Percentiles rank a stretch among this genome's conserved stretches.
Conservation (phyloP, 2,113 vertebrate genomes). For the Cebus imitator region DNA sequence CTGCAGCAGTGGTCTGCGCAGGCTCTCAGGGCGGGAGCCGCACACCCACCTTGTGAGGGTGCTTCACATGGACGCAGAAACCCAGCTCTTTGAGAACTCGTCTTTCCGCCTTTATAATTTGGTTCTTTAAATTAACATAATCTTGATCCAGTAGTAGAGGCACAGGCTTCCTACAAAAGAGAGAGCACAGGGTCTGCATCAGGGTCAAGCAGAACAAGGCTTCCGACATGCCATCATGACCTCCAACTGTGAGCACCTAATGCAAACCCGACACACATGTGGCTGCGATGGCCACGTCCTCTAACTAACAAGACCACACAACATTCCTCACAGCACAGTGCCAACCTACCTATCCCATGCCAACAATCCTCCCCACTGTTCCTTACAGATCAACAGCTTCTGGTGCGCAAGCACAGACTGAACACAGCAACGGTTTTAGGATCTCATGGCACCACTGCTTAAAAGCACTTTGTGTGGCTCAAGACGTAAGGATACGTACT, state of each 20-base stretch:
- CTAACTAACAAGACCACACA: not conserved
- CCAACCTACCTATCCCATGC: not conserved
- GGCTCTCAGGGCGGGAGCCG: fast-evolving
- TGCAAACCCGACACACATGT: fast-evolving
- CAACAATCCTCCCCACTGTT: no score
- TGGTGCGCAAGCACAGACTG: fast-evolving
- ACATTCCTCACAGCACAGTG: not conserved
- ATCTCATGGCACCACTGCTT: not conserved
- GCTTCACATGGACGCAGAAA: slow-evolving; percentile 93
- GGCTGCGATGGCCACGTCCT: not conserved
- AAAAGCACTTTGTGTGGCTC: fast-evolving
- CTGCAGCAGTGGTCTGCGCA: not conserved
- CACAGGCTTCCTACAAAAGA: slow-evolving; percentile 82
- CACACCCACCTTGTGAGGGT: slow-evolving; percentile 91
- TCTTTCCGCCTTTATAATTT: slow-evolving; percentile 91
- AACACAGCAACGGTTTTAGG: fast-evolving
- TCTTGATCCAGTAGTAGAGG: slow-evolving; percentile 89
- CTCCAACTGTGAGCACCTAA: not conserved
- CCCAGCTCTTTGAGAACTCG: slow-evolving; percentile 91
- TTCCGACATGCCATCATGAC: not conserved
- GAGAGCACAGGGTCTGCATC: not conserved
- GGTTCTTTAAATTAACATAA: slow-evolving; percentile 90
- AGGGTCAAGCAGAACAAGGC: not conserved
- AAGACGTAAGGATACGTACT: fast-evolving
- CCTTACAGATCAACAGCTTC: not conserved